Evolutionary conservation across 2,797 vertebrate species (phyloP).

Genomic region (Tauraco hartlaubi): DNA sequence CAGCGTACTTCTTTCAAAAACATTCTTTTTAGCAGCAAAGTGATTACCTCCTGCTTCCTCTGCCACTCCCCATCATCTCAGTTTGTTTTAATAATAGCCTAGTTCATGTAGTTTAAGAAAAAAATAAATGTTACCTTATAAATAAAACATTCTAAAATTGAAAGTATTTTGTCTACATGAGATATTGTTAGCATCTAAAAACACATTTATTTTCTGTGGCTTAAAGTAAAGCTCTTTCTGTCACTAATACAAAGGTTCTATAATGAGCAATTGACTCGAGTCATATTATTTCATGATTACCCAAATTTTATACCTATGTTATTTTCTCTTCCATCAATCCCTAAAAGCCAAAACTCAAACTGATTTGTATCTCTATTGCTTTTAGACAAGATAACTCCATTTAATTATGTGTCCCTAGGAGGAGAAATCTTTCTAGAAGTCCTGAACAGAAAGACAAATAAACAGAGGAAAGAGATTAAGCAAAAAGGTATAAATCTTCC

Average conservation of each 20-base stretch:
- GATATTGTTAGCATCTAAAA: not conserved
- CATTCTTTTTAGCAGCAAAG: not conserved
- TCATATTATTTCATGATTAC: conserved; percentile 6
- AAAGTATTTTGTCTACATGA: not conserved
- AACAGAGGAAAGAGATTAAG: not conserved
- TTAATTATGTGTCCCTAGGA: not conserved
- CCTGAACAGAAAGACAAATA: not conserved
- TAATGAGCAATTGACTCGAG: not conserved
- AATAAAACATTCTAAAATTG: not conserved
- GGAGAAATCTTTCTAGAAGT: not conserved
- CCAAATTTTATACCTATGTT: not conserved
- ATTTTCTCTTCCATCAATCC: not conserved
- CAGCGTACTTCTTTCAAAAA: not conserved
- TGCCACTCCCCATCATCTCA: fast-evolving
- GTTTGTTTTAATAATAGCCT: not conserved
- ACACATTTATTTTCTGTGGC: not conserved
- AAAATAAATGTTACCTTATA: not conserved
- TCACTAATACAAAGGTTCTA: not conserved
- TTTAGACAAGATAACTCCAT: not conserved
- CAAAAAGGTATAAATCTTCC: not conserved
- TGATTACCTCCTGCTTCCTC: not conserved
- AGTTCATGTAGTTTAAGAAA: not conserved
- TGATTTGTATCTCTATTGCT: not conserved
- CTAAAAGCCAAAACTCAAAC: conserved; percentile 19
- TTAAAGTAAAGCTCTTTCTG: not conserved